phyloP scores from a whole-genome alignment of 2,888 invertebrate genomes.

The Andrena camellia region DNA sequence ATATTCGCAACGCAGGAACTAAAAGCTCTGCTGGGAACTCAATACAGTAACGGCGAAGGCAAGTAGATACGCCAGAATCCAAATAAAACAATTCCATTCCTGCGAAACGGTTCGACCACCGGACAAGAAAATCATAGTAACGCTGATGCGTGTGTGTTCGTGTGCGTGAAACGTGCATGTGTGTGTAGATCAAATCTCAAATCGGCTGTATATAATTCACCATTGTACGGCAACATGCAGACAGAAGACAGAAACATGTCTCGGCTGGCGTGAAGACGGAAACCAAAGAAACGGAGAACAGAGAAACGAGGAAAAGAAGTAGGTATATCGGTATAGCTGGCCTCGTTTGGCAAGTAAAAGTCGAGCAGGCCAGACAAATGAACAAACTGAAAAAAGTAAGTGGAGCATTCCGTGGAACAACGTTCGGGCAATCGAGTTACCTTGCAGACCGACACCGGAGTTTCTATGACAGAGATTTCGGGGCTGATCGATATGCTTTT shows the following conservation, averaged over 20 bases:
- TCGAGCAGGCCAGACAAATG: constrained; percentile 47
- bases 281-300: neutral
- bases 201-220: neutral
- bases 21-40: neutral
- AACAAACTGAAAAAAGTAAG: constrained; percentile 30
- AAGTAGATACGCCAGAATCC: neutral
- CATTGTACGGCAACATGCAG: constrained; percentile 23
- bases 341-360: constrained; percentile 11
- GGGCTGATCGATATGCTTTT: constrained; percentile 86
- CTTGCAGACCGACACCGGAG: constrained; percentile 87
- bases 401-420: constrained; percentile 76
- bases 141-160: constrained; percentile 1
- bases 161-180: constrained; percentile 41
- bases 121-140: constrained; percentile 5
- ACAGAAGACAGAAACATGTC: constrained; percentile 10
- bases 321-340: neutral
- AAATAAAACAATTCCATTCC: neutral
- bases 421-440: constrained; percentile 83
- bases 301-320: neutral
- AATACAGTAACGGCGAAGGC: neutral
- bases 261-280: constrained; percentile 13
- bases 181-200: neutral
- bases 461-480: constrained; percentile 88
- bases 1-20: neutral
- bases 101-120: neutral